Evolutionary conservation across 2,797 vertebrate genomes (phyloP).

Genomic region (Phalanger gymnotis): DNA sequence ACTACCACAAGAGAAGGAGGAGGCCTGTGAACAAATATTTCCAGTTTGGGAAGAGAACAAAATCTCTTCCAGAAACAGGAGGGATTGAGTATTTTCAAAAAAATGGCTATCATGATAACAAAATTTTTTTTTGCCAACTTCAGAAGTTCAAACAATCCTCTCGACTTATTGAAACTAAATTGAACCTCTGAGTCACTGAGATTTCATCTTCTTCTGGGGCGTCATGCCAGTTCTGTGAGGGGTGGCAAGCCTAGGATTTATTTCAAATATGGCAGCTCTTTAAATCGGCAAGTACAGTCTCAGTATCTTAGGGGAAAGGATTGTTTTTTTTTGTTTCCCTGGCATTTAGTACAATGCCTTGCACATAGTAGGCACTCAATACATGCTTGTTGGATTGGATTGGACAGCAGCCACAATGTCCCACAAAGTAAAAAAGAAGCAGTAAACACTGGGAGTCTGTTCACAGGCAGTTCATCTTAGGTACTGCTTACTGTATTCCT

Average conservation of each 20-base stretch:
- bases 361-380: neutral
- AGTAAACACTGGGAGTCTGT: neutral
- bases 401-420: neutral
- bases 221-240: slow-evolving; percentile 23
- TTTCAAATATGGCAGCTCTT: neutral
- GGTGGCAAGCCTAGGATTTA: neutral
- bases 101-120: slow-evolving; percentile 45
- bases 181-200: neutral
- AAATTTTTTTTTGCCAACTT: slow-evolving; percentile 54
- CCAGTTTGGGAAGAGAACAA: slow-evolving; percentile 42
- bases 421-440: neutral
- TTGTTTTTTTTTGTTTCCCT: neutral
- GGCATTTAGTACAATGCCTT: neutral
- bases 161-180: slow-evolving; percentile 17
- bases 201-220: slow-evolving; percentile 51
- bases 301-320: neutral
- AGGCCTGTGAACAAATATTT: slow-evolving; percentile 59
- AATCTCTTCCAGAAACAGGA: neutral
- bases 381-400: neutral
- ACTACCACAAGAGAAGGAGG: neutral
- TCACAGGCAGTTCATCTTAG: neutral
- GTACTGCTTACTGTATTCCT: neutral
- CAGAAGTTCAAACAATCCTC: slow-evolving; percentile 50
- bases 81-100: slow-evolving; percentile 2
- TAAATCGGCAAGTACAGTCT: neutral